Percentiles rank a stretch among this genome's conserved stretches.
phyloP scores from a whole-genome alignment of 2,797 vertebrate genomes.

The Novumbra hubbsi region DNA sequence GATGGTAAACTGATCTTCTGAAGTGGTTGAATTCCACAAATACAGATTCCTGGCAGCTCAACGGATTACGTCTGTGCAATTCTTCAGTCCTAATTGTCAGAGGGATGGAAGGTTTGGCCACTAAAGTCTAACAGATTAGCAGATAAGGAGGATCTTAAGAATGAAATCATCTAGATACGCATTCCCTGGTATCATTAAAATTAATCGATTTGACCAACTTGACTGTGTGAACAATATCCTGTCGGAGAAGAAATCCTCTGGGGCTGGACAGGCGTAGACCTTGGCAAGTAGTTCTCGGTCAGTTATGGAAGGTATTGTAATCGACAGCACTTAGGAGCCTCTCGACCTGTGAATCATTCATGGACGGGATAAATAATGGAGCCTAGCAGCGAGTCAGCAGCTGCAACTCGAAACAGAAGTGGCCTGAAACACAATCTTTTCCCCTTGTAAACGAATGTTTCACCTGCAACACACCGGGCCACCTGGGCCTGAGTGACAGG shows the following conservation, averaged over 20 bases:
- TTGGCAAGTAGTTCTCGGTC: slow-evolving; percentile 52
- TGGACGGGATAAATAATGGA: slow-evolving; percentile 72
- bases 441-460: slow-evolving; percentile 70
- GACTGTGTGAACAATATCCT: background rate
- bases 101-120: background rate
- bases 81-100: background rate
- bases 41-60: background rate
- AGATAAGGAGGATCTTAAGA: background rate
- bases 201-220: background rate
- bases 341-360: slow-evolving; percentile 71
- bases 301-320: slow-evolving; percentile 50
- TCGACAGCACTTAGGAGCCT: slow-evolving; percentile 49
- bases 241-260: background rate
- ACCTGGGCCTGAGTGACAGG: slow-evolving; percentile 45
- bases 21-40: background rate
- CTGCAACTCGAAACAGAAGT: slow-evolving; percentile 72
- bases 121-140: background rate
- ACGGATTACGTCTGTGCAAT: background rate
- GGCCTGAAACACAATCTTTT: slow-evolving; percentile 68
- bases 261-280: background rate
- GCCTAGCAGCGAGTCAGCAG: slow-evolving; percentile 59
- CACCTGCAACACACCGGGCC: slow-evolving; percentile 56
- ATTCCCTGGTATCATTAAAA: background rate
- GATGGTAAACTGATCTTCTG: background rate
- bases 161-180: background rate